Base-by-base conservation (phyloP, 2,113 vertebrate species). In the Ceyx cyanopectus region DNA sequence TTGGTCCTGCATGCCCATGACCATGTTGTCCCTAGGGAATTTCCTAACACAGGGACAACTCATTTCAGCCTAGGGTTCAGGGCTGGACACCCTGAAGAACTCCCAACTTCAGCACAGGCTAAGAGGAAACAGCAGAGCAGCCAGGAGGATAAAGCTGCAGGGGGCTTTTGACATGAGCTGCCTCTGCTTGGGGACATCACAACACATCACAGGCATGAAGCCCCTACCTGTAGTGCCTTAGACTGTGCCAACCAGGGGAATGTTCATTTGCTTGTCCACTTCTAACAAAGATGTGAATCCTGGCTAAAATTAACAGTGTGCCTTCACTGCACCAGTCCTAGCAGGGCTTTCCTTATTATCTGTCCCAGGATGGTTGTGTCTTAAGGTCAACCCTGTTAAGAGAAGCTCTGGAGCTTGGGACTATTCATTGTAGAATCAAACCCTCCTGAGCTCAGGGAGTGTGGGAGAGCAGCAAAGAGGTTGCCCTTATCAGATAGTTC, bases 231-330 rank as follows among this genome's bases (percentile, higher is more conserved):
- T 37, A 65, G 54, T 54, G 58, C 66, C 68, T 37, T 37, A 54
- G 65, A 18, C 58, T 3, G 0, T 46, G 54, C 40, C 73, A 72
- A n/a, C 23, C 61, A 37, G 17, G 18, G 21, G 5, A 83, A 14
- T 0, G 0, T 21, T 68, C 46, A 61, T 48, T 48, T 11, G 0
- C 19, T 77, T 83, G 45, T 40, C 45, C 41, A 34, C 29, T 15
- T n/a, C 40, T 68, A 68, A 43, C 0, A 0, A 83, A 45, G 68
- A 50, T 0, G 0, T 10, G 27, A 74, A 82, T 85, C 37, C 53
- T 58, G 70, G 19, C n/a, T 87, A 54, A 85, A 90, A 90, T 54
- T 37, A 72, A 51, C 32, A 30, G 22, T 0, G 1, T 53, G n/a
- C 65, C 45, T 68, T 74, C 61, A 41, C 40, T 60, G 32, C 48